Base-by-base conservation (phyloP, 2,888 invertebrate species). In the Dichetophora obliterata region DNA sequence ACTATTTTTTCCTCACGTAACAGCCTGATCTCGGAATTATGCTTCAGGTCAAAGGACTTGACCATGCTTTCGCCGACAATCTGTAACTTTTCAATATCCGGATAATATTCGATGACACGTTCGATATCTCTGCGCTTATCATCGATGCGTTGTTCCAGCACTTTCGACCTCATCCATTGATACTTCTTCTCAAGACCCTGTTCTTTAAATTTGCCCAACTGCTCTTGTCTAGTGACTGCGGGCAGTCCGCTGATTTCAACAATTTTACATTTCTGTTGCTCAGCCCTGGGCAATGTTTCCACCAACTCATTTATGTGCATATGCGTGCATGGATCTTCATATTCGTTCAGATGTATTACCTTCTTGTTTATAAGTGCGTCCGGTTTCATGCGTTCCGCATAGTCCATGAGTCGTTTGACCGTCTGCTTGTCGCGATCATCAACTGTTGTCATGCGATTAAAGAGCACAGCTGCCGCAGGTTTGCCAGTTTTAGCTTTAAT, bases 241-340 rank as follows among this genome's bases (percentile, higher is more conserved):
- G 84, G 80, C 2, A 87, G 71, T 0, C 87, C 87, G n/a, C 73
- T 76, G n/a, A 87, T 82, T 78, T 86, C 86, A 1, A 86, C 22
- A 4, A n/a, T 11, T 1, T 16, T 34, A 0, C 11, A 6, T 0
- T 80, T 75, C 0, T 54, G 6, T 0, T 59, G 77, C 69, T 87
- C 88, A 0, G 83, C 54, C 16, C 57, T 68, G 0, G 87, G 86
- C 34, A 84, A 66, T 0, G 88, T 88, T 77, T 85, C 85, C 9
- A 61, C 72, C 11, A 87, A 4, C 37, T 81, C 80, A 3, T 80
- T 66, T 5, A 83, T 19, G 8, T 63, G 57, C 24, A 16, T 11
- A 14, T 81, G 82, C 0, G 70, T 78, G 1, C 75, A 37, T 0
- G 11, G 1, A 31, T 83, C 61, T 19, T 57, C 34, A 14, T 78